Evolutionary conservation across 2,888 invertebrate genomes (phyloP).

Genomic region (Leptinotarsa peninsularis): DNA sequence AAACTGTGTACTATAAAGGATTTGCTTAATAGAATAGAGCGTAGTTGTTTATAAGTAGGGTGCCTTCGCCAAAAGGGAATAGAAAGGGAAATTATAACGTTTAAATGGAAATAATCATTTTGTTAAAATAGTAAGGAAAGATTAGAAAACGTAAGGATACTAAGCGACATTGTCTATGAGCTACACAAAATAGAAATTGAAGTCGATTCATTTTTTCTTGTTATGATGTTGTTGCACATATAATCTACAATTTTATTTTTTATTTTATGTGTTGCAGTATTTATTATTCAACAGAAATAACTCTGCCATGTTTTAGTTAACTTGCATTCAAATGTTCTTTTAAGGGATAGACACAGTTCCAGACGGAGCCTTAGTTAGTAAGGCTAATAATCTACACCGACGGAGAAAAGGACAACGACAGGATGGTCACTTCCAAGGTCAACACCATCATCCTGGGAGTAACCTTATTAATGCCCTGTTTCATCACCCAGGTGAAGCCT

Average conservation of each 20-base stretch:
- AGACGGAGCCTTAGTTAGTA: background rate
- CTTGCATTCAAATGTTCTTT: background rate
- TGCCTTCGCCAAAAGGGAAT: background rate
- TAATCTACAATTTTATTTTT: background rate
- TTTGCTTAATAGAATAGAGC: constrained; percentile 1
- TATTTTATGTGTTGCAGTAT: background rate
- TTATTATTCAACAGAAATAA: background rate
- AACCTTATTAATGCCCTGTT: background rate
- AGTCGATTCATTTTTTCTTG: background rate
- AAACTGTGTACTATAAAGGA: background rate
- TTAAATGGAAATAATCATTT: background rate
- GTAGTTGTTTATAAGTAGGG: background rate
- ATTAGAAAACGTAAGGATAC: background rate
- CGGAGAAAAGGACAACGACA: background rate
- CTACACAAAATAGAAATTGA: background rate
- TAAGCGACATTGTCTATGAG: background rate
- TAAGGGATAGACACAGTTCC: background rate
- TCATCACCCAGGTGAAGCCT: constrained; percentile 1
- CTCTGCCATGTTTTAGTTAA: background rate
- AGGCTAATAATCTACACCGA: constrained; percentile 1
- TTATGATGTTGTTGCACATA: background rate
- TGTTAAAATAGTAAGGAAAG: background rate
- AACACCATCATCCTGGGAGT: constrained; percentile 1
- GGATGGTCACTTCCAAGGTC: background rate
- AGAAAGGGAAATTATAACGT: background rate